Base-by-base conservation (phyloP, 2,797 vertebrate genomes). In the Gallinago solitaria region DNA sequence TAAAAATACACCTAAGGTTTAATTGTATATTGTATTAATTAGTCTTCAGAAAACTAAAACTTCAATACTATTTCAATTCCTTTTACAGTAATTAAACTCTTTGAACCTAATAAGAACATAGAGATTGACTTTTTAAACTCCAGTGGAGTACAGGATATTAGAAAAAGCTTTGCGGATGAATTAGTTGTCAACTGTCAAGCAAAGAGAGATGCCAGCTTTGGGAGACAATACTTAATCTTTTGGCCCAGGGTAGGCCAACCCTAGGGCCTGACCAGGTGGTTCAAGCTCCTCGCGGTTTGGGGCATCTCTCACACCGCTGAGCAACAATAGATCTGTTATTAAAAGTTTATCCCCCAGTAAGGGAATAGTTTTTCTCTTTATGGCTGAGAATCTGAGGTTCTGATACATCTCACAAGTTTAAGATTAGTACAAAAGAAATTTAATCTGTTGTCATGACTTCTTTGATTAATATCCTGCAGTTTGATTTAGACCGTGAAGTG, bases 71-170 rank as follows among this genome's bases (percentile, higher is more conserved):
- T 83, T 96, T 94, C 87, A 95, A 85, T 81, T 94, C 75, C 92
- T 96, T 81, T 54, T 91, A 53, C 69, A 89, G 73, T 93, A 96
- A 95, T 93, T 95, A 94, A 96, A 82, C 19, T 83, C 69, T 95
- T 82, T 89, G 89, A 95, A 90, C 37, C 60, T 91, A 92, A 81
- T 91, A 94, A 63, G 81, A 90, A 85, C 83, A 79, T 45, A 93
- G 75, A 78, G 87, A 73, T 68, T 93, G 86, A 91, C 91, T 94
- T 94, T 90, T 84, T 91, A 68, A 94, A 95, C 75, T 85, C 79
- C 56, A 82, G 2, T 86, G 63, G 90, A 94, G 70, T 69, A 33
- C 30, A 90, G 56, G 65, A 76, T 87, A 92, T 94, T 93, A 95
- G 91, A 81, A 83, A 92, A 89, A 79, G 59, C 69, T 73, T 74